Evolutionary conservation across 2,888 invertebrate species (phyloP).

Genomic region (Endotricha flammealis): DNA sequence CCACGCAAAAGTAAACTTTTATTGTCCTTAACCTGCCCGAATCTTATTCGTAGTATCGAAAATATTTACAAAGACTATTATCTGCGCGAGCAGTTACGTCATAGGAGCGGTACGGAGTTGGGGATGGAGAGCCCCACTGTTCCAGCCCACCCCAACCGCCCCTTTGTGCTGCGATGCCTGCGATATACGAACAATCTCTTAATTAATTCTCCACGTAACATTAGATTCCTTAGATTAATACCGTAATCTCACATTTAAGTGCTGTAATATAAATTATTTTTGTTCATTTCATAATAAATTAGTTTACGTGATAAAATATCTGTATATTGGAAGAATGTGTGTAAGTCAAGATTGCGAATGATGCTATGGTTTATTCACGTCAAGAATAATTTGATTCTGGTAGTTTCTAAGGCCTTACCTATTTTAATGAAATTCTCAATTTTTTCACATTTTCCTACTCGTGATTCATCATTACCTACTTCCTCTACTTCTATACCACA

Average conservation of each 20-base stretch:
- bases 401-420: too few relatives aligned
- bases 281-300: too few relatives aligned
- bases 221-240: conserved; percentile 8
- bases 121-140: conserved; percentile 14
- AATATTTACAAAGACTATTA: conserved; percentile 17
- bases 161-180: conserved; percentile 25
- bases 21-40: conserved; percentile 4
- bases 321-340: too few relatives aligned
- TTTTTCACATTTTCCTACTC: too few relatives aligned
- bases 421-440: too few relatives aligned
- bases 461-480: too few relatives aligned
- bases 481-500: too few relatives aligned
- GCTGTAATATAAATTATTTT: too few relatives aligned
- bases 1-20: background rate
- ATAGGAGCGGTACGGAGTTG: conserved; percentile 24
- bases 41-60: conserved; percentile 10
- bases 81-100: conserved; percentile 37
- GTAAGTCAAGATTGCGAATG: too few relatives aligned
- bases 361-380: too few relatives aligned
- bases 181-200: conserved; percentile 27
- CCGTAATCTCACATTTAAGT: conserved; percentile 3
- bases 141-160: conserved; percentile 13
- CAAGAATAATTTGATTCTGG: too few relatives aligned
- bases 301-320: too few relatives aligned
- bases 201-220: conserved; percentile 31